Evolutionary conservation across 2,888 invertebrate genomes (phyloP).

Genomic region (Xestobium rufovillosum): DNA sequence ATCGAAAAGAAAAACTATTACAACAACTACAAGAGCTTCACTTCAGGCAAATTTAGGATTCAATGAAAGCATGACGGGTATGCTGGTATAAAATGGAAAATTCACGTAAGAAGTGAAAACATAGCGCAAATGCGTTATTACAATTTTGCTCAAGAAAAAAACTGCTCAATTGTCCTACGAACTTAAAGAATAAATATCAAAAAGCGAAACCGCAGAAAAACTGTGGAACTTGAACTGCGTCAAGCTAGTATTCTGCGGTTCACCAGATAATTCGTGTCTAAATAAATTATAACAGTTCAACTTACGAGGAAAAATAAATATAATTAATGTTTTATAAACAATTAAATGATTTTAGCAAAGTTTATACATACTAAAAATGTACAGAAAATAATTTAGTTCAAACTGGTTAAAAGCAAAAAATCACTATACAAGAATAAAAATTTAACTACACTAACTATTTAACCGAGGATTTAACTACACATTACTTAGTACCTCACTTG

Average conservation of each 20-base stretch:
- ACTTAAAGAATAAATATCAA: not conserved
- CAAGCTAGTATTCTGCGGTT: slow-evolving; percentile 27
- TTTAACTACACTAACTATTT: slow-evolving; percentile 4
- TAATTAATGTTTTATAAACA: too few species aligned
- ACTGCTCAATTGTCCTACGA: not conserved
- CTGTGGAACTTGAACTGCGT: slow-evolving; percentile 22
- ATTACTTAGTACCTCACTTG: too few species aligned
- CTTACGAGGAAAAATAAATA: too few species aligned
- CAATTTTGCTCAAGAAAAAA: not conserved
- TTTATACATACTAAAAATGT: slow-evolving; percentile 17
- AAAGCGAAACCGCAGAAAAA: slow-evolving; percentile 7
- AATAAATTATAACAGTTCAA: too few species aligned
- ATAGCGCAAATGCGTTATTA: too few species aligned
- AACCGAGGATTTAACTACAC: slow-evolving; percentile 6
- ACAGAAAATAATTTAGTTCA: slow-evolving; percentile 24
- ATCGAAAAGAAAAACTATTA: slow-evolving; percentile 33
- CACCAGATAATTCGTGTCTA: too few species aligned
- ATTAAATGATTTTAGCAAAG: too few species aligned
- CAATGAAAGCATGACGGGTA: too few species aligned
- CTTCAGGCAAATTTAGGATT: too few species aligned
- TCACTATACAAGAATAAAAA: slow-evolving; percentile 2
- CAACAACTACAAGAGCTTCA: slow-evolving; percentile 27
- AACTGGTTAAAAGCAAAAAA: slow-evolving; percentile 7
- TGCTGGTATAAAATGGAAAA: too few species aligned
- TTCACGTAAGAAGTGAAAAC: too few species aligned